Percentiles rank a stretch among this genome's conserved stretches.
Evolutionary conservation across 64 coral and sea anemone genomes (phyloP).

Genomic region (Actinia tenebrosa): DNA sequence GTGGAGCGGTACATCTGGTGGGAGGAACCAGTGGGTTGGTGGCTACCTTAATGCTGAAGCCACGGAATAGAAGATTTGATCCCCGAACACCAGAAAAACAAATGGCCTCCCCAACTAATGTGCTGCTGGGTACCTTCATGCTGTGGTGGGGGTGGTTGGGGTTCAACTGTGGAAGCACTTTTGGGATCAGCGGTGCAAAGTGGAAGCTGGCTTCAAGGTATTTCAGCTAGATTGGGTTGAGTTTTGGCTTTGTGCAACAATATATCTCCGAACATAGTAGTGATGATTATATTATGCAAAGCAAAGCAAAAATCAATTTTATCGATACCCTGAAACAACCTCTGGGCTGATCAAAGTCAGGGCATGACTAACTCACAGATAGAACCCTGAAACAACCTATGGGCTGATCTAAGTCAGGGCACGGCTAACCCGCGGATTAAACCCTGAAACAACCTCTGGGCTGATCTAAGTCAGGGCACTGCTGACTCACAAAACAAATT

Average conservation of each 20-base stretch:
- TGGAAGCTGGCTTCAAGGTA: conserved; percentile 54
- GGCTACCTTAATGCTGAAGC: conserved; percentile 62
- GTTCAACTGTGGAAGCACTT: conserved; percentile 85
- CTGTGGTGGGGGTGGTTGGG: conserved; percentile 90
- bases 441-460: too few species aligned
- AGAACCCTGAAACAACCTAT: too few species aligned
- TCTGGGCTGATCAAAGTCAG: too few species aligned
- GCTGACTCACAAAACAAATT: too few species aligned
- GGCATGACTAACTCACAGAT: too few species aligned
- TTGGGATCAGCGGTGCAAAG: conserved; percentile 67
- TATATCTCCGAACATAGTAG: too few species aligned
- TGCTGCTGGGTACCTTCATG: conserved; percentile 83
- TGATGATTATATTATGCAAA: neutral
- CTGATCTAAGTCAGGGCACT: too few species aligned
- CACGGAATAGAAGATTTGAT: conserved; percentile 52
- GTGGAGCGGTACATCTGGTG: conserved; percentile 43
- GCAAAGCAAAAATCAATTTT: neutral
- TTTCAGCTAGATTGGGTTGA: neutral
- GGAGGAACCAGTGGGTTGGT: conserved; percentile 53
- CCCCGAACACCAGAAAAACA: neutral
- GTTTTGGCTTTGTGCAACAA: too few species aligned
- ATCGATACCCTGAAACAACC: too few species aligned
- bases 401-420: too few species aligned
- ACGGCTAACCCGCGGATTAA: too few species aligned
- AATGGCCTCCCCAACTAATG: conserved; percentile 71